These are phyloP conservation scores for Selene dorsalis DNA, from an alignment of 2,797 vertebrate genomes.

Conservation along the genomic window DNA sequence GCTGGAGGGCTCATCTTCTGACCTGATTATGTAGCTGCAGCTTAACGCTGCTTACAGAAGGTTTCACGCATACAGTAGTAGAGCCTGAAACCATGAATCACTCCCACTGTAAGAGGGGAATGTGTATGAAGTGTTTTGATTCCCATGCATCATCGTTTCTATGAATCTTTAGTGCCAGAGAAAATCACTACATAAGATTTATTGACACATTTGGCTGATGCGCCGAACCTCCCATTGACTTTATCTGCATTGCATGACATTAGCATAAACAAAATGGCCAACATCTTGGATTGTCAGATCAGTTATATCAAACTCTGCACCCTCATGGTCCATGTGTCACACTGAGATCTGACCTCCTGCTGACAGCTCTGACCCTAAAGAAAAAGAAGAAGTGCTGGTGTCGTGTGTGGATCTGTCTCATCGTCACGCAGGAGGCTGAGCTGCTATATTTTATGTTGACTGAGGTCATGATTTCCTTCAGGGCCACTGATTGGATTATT, in stretches of 20 bases:
- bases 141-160: background rate
- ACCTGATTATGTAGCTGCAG: conserved; percentile 61
- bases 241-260: background rate
- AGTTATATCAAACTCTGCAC: conserved; percentile 13
- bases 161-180: background rate
- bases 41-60: conserved; percentile 33
- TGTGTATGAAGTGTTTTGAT: background rate
- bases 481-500: too few species aligned
- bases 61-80: conserved; percentile 3
- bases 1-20: conserved; percentile 36
- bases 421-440: background rate
- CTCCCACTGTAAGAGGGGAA: background rate
- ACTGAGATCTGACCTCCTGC: conserved; percentile 2
- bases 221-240: background rate
- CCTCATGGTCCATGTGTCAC: conserved; percentile 24
- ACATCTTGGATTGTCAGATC: conserved; percentile 25
- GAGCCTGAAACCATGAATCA: conserved; percentile 9
- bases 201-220: background rate
- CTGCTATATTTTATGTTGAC: background rate
- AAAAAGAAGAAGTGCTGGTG: background rate
- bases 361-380: conserved; percentile 21
- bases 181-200: background rate
- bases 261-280: conserved; percentile 15
- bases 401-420: background rate
- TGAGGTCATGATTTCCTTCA: background rate